Percentiles rank a stretch among this genome's conserved stretches.
Conservation (phyloP, 2,888 invertebrate genomes). For the Pristionchus exspectatus region DNA sequence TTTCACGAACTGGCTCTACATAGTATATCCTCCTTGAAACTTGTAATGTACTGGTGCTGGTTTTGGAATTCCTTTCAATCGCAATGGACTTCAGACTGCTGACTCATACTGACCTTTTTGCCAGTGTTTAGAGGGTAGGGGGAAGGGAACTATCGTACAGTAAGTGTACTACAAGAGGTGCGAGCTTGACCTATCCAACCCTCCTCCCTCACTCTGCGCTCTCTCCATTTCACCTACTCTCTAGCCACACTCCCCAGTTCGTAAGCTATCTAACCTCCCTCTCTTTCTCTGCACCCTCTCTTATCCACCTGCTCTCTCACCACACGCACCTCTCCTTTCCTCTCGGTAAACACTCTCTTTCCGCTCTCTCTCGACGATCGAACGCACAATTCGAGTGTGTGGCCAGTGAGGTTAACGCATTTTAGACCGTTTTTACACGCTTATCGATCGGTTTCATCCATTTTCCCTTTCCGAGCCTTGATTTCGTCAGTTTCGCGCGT, state of each 20-base stretch:
- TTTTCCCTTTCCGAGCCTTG: background rate
- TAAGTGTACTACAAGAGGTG: constrained; percentile 17
- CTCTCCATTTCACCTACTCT: background rate
- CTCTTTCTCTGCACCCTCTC: background rate
- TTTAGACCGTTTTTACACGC: background rate
- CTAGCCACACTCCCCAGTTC: constrained; percentile 4
- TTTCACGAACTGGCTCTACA: background rate
- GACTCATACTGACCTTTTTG: background rate
- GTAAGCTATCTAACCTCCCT: background rate
- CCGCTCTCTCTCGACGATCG: constrained; percentile 13
- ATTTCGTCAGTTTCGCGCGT: background rate
- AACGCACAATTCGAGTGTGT: constrained; percentile 32
- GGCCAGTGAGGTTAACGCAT: background rate
- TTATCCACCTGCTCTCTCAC: background rate
- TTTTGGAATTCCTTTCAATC: background rate
- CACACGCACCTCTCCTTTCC: background rate
- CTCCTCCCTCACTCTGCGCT: background rate
- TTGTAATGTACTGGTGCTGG: background rate
- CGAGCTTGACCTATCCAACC: constrained; percentile 44
- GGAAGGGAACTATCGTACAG: background rate
- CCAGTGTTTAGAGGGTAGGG: background rate
- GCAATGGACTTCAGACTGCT: background rate
- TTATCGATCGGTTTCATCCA: background rate
- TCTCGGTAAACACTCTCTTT: constrained; percentile 34
- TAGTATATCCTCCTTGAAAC: background rate